phyloP scores from a whole-genome alignment of 2,113 vertebrate genomes.

The Vidua chalybeata region DNA sequence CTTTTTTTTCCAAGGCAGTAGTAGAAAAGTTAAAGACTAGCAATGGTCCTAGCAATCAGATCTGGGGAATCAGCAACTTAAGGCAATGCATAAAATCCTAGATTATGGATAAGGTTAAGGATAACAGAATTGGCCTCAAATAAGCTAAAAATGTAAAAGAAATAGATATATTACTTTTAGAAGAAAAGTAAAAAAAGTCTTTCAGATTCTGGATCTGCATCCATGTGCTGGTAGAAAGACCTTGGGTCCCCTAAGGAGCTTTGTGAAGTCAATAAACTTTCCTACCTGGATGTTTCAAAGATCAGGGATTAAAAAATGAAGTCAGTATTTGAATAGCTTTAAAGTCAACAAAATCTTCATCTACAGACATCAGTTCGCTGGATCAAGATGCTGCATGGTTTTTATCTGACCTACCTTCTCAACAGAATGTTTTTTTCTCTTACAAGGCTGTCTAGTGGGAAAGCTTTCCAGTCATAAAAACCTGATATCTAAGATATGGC shows the following conservation, averaged over 20 bases:
- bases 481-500: neutral
- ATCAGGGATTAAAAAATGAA: slow-evolving; percentile 5
- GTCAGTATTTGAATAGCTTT: slow-evolving; percentile 14
- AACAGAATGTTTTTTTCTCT: neutral
- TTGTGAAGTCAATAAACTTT: slow-evolving; percentile 33
- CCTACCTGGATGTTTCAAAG: slow-evolving; percentile 15
- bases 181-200: neutral
- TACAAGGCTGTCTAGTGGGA: neutral
- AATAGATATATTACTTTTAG: neutral
- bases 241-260: neutral
- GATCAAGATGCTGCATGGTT: neutral
- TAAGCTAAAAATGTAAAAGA: neutral
- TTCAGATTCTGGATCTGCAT: neutral
- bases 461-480: neutral
- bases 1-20: neutral
- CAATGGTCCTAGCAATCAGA: neutral
- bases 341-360: slow-evolving; percentile 38
- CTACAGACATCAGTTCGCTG: neutral
- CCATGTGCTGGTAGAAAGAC: neutral
- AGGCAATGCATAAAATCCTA: neutral
- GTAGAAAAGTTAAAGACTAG: neutral
- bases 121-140: neutral
- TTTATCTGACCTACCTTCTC: slow-evolving; percentile 3
- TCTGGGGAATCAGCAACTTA: neutral
- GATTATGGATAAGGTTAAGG: neutral